Percentiles rank a stretch among this genome's conserved stretches.
Conservation (phyloP, 2,888 invertebrate species). For the Mythimna pallens region DNA sequence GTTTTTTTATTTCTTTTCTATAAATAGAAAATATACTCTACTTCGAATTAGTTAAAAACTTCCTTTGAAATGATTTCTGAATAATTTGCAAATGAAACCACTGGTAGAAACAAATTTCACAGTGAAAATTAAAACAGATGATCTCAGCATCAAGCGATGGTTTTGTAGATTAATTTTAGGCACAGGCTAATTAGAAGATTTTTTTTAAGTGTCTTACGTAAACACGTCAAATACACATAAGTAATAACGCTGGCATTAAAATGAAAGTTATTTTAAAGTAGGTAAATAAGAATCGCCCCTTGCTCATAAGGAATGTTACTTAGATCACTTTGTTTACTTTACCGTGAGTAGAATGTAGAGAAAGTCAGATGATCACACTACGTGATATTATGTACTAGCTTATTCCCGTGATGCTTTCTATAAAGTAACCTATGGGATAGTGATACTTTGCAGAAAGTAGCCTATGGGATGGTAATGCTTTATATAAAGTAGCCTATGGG, state of each 20-base stretch:
- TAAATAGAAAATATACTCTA: too few relatives aligned
- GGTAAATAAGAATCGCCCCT: conserved; percentile 24
- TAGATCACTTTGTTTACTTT: conserved; percentile 9
- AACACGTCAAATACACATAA: conserved; percentile 18
- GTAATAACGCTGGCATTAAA: conserved; percentile 14
- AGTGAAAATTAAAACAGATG: neutral
- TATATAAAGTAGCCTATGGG: too few relatives aligned
- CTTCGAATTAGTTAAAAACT: neutral
- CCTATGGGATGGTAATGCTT: too few relatives aligned
- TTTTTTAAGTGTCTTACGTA: conserved; percentile 22
- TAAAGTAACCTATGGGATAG: too few relatives aligned
- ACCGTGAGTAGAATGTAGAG: conserved; percentile 15
- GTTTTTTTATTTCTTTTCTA: too few relatives aligned
- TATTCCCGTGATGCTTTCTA: neutral
- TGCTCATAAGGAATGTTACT: conserved; percentile 8
- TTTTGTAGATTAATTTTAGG: conserved; percentile 28
- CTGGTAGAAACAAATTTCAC: too few relatives aligned
- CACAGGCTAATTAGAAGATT: conserved; percentile 5
- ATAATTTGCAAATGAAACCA: too few relatives aligned
- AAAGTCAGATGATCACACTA: conserved; percentile 3
- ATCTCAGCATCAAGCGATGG: conserved; percentile 3
- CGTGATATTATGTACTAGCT: neutral
- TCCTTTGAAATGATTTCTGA: neutral
- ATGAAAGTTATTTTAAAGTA: conserved; percentile 31
- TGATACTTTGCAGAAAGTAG: too few relatives aligned